phyloP scores from a whole-genome alignment of 2,888 invertebrate genomes.

The Biston stratarius region DNA sequence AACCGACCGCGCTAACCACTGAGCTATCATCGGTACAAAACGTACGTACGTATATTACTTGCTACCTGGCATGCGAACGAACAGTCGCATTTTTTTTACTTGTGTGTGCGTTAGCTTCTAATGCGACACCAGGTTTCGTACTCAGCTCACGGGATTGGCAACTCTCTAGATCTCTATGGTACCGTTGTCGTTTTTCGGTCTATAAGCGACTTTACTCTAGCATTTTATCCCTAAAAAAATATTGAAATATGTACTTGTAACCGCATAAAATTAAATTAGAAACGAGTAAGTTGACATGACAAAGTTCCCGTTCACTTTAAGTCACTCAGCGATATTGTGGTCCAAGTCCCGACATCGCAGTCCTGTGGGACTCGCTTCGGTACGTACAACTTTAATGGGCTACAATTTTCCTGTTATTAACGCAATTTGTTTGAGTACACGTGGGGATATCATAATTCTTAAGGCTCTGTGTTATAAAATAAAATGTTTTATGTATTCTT shows the following conservation, averaged over 20 bases:
- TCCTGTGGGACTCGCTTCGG: conserved; percentile 15
- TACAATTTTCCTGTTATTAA: conserved; percentile 30
- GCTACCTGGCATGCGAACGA: too few relatives aligned
- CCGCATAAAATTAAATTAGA: neutral
- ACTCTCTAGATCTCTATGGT: too few relatives aligned
- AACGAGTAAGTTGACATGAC: neutral
- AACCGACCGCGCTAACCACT: too few relatives aligned
- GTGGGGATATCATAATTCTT: conserved; percentile 19
- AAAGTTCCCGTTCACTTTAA: neutral
- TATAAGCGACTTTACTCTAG: neutral
- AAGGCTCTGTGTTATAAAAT: neutral
- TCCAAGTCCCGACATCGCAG: neutral
- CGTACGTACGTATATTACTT: too few relatives aligned
- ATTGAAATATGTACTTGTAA: neutral
- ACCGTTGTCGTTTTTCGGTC: too few relatives aligned
- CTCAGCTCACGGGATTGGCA: too few relatives aligned
- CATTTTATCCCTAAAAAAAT: neutral
- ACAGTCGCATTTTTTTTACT: too few relatives aligned
- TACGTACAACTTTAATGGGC: conserved; percentile 27
- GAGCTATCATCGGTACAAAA: too few relatives aligned
- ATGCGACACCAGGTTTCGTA: too few relatives aligned
- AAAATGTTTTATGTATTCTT: neutral
- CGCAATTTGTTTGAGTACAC: conserved; percentile 27
- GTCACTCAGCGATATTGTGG: conserved; percentile 4
- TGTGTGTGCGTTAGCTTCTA: too few relatives aligned